Evolutionary conservation across 2,113 vertebrate species (phyloP).

Genomic region (Antechinus flavipes): DNA sequence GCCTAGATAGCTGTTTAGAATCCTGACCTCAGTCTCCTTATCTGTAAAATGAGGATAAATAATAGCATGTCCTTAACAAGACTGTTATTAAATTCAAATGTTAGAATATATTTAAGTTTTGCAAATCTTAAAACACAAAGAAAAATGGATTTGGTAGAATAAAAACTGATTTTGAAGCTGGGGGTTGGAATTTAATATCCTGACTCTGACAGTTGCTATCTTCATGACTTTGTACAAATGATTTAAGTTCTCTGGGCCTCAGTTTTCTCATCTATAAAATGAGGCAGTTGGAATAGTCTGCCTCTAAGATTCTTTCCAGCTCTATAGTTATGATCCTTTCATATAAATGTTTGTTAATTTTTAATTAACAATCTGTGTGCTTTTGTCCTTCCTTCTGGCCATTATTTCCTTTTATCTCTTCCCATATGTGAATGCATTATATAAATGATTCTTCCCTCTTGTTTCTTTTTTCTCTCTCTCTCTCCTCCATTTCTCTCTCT

Average conservation of each 20-base stretch:
- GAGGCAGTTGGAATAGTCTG: neutral
- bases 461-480: conserved; percentile 7
- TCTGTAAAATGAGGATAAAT: neutral
- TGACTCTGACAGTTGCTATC: neutral
- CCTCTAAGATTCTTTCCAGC: neutral
- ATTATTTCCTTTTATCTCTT: conserved; percentile 11
- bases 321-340: neutral
- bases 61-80: neutral
- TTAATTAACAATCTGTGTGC: neutral
- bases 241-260: neutral
- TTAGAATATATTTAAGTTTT: neutral
- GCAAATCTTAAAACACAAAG: neutral
- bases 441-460: neutral
- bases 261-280: neutral
- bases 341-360: neutral
- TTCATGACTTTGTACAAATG: neutral
- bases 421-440: neutral
- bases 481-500: neutral
- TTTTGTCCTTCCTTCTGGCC: neutral
- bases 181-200: neutral
- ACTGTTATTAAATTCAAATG: neutral
- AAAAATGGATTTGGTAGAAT: neutral
- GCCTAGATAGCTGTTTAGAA: neutral
- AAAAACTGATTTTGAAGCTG: neutral
- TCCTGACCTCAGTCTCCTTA: neutral